Base-by-base conservation (phyloP, 2,888 invertebrate species). In the Pardosa pseudoannulata region DNA sequence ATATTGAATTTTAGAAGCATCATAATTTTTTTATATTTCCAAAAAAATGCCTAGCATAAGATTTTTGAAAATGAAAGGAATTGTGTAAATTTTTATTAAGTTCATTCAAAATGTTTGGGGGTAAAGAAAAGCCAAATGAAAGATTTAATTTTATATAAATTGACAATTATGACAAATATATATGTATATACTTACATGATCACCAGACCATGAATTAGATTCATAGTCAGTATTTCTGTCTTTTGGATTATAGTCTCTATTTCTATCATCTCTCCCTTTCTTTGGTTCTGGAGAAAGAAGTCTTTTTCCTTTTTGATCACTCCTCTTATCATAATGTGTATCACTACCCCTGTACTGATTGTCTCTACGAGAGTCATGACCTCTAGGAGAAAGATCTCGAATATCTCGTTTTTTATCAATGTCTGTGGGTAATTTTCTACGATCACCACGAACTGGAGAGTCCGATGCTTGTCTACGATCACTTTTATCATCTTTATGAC, bases 191-290 rank as follows among this genome's bases (percentile, higher is more conserved):
- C 80, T 87, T 71, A 87, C 86, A 76, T 79, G 87, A 56, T 87
- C 87, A 27, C 36, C 79, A 56, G 68, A 68, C 87, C 87, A 87
- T 6, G 75, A 62, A 32, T 23, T 39, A n/a, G 70, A 31, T 16
- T 87, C 87, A 71, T 87, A 79, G 28, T 87, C 87, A 31, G 27
- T 31, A 50, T 19, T 71, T 19, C 80, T 70, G 29, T 87, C 87
- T 7, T 80, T 87, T 11, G n/a, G 78, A 28, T n/a, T 28, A 39
- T 79, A 68, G n/a, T 87, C 80, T 29, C 80, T 56, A n/a, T 31
- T 78, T 46, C 75, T 81, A 28, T 87, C 81, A 11, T 78, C 87
- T 68, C 81, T 76, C 3, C 73, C 68, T 27, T 87, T 87, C 64
- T 82, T 87, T 6, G 32, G n/a, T 11, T 87, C 87, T 13, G 81